Evolutionary conservation across 2,888 invertebrate genomes (phyloP), one percentile per base, ranked within the genome.

Genomic region (Mythimna lalbum): DNA sequence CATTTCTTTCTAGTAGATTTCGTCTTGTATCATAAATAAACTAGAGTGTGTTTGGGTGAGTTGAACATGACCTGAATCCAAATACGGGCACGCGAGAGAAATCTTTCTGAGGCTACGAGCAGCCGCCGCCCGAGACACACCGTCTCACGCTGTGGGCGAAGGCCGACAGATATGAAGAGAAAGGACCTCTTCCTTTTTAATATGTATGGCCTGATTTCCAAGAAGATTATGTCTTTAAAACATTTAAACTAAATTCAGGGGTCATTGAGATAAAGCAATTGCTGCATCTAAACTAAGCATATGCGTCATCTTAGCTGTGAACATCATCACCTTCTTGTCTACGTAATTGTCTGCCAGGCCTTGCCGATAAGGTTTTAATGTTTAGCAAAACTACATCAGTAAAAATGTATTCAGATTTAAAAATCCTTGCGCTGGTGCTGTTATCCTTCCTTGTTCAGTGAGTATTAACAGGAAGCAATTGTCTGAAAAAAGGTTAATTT

Each of bases 81-180:
- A 93, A 94, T 93, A 95, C 93, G 93, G 93, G 90, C 90, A 90
- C 91, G 89, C 90, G 89, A 95, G 95, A 94, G 95, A 95, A 95
- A 95, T 94, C 93, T 93, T 84, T 86, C 87, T 88, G 86, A 80
- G 86, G 85, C 83, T 84, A 83, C 87, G 88, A 84, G 85, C 76
- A 86, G 80, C 83, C 85, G 84, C 74, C 85, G 81, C 83, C 85
- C 85, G 80, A 83, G 64, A 83, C 84, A 85, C 81, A 80, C 80
- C 76, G 78, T 76, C 83, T 82, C 86, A 81, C 81, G 70, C 84
- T 80, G 86, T 83, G 86, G 86, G 86, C 89, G 83, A 75, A 80
- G 86, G 85, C 89, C 82, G 73, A 79, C 75, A 69, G 87, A 92
- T 73, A 69, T 61, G 31, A 82, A 86, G 86, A 92, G 93, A 94